Evolutionary conservation across 2,888 invertebrate genomes (phyloP).

Genomic region (Troilus luridus): DNA sequence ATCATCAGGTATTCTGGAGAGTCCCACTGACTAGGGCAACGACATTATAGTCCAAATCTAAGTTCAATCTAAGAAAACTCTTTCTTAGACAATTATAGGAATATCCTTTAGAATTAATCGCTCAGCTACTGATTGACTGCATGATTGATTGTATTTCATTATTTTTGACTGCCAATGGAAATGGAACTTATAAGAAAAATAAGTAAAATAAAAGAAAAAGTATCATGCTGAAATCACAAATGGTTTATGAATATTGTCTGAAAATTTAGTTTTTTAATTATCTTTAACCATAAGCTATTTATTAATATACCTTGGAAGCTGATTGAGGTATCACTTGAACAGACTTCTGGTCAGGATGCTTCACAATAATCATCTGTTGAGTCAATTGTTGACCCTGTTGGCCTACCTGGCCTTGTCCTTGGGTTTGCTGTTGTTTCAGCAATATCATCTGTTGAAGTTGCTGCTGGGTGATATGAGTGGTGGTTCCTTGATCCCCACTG

Average conservation of each 20-base stretch:
- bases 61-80: too few relatives aligned
- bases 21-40: too few relatives aligned
- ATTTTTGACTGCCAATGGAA: too few relatives aligned
- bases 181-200: background rate
- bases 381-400: constrained; percentile 66
- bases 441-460: constrained; percentile 65
- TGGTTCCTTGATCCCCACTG: constrained; percentile 54
- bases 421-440: constrained; percentile 65
- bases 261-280: background rate
- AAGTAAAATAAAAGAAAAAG: background rate
- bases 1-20: too few relatives aligned
- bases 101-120: too few relatives aligned
- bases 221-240: background rate
- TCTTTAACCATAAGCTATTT: background rate
- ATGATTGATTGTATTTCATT: too few relatives aligned
- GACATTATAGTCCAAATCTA: too few relatives aligned
- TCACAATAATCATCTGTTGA: constrained; percentile 71
- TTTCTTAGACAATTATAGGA: too few relatives aligned
- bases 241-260: background rate
- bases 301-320: constrained; percentile 54
- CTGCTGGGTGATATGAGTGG: constrained; percentile 66
- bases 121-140: too few relatives aligned
- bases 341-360: constrained; percentile 69
- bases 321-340: constrained; percentile 63
- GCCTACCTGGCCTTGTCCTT: constrained; percentile 63